Evolutionary conservation across 2,888 invertebrate genomes (phyloP), one percentile per base, ranked within the genome.

Genomic region (Callinectes sapidus): DNA sequence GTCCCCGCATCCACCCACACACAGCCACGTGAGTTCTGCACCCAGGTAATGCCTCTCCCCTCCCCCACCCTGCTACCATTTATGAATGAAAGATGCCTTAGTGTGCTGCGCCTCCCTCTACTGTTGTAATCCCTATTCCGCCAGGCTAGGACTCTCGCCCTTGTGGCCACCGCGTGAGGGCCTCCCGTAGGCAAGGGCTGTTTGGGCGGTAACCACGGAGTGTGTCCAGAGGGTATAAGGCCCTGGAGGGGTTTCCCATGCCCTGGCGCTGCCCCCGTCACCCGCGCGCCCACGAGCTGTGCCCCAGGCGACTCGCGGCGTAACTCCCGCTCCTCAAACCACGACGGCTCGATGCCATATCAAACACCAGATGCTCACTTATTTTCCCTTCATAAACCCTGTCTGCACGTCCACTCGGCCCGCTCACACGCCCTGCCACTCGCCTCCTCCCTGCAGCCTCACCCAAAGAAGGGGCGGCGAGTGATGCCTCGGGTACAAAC

Each of bases 11-110:
- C 55, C 88, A 55, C 88, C 54, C 90, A 39, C 39, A 28, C 42
- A 61, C 14, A 39, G 32, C 87, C 87, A 91, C 91, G 91, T 91
- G 91, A 91, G 87, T 91, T 39, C 87, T 66, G 39, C 86, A 91
- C n/a, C 61, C 87, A 5, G 18, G 61, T 87, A 91, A 66, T 42
- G 42, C 32, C 66, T 61, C 55, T 28, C 55, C 61, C 87, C 87
- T 16, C 14, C 13, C 66, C 91, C 42, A 28, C 23, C 66, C 87
- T 39, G 42, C 86, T 91, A 61, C 87, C 87, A 91, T 91, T 91
- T 91, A 87, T 91, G 91, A 91, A 91, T 91, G 91, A 91, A 91
- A 91, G 91, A 91, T 91, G 87, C 91, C 87, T 42, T 61, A 86
- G 18, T 39, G 35, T 86, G 16, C 91, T 48, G 39, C 87, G 61